Conservation (phyloP, 2,113 vertebrate species). For the Tenrec ecaudatus region DNA sequence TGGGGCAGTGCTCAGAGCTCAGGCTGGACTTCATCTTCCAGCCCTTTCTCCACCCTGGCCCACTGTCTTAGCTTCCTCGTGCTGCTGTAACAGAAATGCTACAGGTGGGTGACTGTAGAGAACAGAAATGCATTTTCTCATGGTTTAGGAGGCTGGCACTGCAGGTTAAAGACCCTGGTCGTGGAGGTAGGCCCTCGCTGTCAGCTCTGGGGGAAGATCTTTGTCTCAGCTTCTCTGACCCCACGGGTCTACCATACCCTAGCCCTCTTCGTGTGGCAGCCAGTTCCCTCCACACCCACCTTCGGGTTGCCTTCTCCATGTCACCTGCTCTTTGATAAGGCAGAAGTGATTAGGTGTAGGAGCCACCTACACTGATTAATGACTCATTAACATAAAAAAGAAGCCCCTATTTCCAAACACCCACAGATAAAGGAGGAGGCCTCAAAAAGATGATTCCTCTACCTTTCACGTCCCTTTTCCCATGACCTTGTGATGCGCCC, state of each 20-base stretch:
- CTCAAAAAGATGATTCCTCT: too few relatives aligned
- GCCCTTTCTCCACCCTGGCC: neutral
- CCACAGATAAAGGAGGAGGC: neutral
- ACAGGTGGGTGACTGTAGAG: neutral
- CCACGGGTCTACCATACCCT: neutral
- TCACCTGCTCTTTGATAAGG: neutral
- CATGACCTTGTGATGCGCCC: too few relatives aligned
- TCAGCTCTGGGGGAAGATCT: neutral
- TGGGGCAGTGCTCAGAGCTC: rapidly evolving
- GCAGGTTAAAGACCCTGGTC: neutral
- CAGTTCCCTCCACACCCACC: too few relatives aligned
- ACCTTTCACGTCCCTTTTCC: too few relatives aligned
- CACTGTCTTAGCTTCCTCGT: neutral
- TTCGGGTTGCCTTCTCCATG: neutral
- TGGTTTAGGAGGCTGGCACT: neutral
- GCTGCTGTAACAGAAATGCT: neutral
- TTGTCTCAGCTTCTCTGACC: neutral
- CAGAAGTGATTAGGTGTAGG: neutral
- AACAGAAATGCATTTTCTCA: neutral
- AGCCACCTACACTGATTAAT: neutral
- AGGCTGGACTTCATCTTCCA: rapidly evolving
- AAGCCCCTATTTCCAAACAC: neutral
- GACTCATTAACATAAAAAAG: neutral
- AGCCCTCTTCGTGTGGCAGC: neutral
- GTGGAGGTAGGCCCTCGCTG: neutral